Evolutionary conservation across 2,113 vertebrate genomes (phyloP).

Genomic region (Poecile atricapillus): DNA sequence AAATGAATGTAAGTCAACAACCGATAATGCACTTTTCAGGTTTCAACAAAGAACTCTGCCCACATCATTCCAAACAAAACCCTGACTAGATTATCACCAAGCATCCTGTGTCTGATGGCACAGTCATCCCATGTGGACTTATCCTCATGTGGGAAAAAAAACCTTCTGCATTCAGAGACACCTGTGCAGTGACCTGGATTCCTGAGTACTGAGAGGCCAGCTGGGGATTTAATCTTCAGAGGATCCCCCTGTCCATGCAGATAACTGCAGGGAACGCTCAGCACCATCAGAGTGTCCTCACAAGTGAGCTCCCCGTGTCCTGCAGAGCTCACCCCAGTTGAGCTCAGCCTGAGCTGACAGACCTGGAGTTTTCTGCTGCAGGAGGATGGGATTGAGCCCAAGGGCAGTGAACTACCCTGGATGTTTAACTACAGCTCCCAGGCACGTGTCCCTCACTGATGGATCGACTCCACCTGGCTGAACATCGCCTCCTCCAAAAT

Average conservation of each 20-base stretch:
- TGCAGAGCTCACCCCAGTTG: not conserved
- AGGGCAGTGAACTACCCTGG: fast-evolving
- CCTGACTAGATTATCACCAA: not conserved
- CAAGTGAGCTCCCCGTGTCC: fast-evolving
- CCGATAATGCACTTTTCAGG: fast-evolving
- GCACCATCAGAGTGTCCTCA: too few relatives aligned
- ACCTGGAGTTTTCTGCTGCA: not conserved
- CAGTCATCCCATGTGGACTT: too few relatives aligned
- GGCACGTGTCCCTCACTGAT: not conserved
- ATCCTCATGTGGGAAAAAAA: fast-evolving
- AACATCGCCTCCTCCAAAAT: not conserved
- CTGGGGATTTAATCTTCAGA: not conserved
- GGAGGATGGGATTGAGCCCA: not conserved
- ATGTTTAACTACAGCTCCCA: not conserved
- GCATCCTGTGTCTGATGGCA: fast-evolving
- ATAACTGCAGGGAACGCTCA: not conserved
- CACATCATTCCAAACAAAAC: not conserved
- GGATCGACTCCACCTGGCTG: not conserved
- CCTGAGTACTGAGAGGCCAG: not conserved
- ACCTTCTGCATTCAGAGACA: not conserved
- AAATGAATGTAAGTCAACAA: not conserved
- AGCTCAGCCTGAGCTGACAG: not conserved
- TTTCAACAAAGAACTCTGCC: not conserved
- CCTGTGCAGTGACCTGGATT: not conserved
- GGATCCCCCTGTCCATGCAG: fast-evolving